Base-by-base conservation (phyloP, 2,797 vertebrate species). In the Phoeniculus purpureus region DNA sequence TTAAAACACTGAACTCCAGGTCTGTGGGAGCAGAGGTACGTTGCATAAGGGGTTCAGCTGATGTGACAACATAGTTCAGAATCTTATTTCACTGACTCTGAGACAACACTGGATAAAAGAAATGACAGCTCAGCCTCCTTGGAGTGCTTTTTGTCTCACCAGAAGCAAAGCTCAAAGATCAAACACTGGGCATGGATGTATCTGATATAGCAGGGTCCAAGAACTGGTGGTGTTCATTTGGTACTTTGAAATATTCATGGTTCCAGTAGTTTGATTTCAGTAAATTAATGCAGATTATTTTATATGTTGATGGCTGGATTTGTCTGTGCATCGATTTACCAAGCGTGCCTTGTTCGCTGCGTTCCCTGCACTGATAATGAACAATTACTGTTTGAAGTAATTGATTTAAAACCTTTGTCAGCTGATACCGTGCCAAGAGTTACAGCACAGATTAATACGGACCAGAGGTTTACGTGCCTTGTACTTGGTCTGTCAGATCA, bases 341-440 rank as follows among this genome's bases (percentile, higher is more conserved):
- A 79, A 79, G 37, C 34, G 31, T 32, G n/a, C 62, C 65, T 60
- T 70, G 50, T 92, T 89, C 80, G 77, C 93, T 73, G 73, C 94
- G 88, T 81, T 83, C n/a, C 31, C 61, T 25, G 78, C 72, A 76
- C 54, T 72, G 81, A 89, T 92, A 91, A 89, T 73, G 90, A 77
- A 56, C 52, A 85, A 75, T 71, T 79, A 86, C 60, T 78, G 48
- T 48, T 94, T 89, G 74, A 91, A 84, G 54, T 95, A 88, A 94
- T 95, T 84, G 88, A 90, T 62, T 92, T 94, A 72, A 93, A 93
- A 76, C 34, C 48, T 64, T 8, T 85, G 60, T 29, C 96, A 93
- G 62, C 68, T 94, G 67, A 52, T 68, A 31, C 16, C 60, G 27
- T 86, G 92, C 90, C 95, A 95, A 59, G 86, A 84, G 26, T 47